These are phyloP conservation scores for Pachypanchax playfairii DNA, from an alignment of 2,113 vertebrate genomes.

Conservation along the genomic window DNA sequence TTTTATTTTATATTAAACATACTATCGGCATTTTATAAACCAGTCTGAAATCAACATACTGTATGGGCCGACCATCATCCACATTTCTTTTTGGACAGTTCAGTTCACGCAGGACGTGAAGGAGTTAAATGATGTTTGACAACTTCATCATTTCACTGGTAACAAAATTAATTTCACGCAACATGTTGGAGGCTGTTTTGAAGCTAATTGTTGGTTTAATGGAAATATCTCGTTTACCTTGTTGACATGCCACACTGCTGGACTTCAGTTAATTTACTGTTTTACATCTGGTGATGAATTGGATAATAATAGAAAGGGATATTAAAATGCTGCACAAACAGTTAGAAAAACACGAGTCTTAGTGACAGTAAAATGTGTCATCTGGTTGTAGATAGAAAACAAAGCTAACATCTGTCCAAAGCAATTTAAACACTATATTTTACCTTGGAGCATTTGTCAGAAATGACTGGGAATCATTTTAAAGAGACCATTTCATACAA, in stretches of 20 bases:
- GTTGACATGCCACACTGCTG: constrained; percentile 22
- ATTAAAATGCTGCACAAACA: constrained; percentile 15
- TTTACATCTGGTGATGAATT: constrained; percentile 59
- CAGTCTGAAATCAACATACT: no score
- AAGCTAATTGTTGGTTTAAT: constrained; percentile 47
- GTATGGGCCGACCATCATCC: background rate
- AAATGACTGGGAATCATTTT: background rate
- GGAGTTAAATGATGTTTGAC: constrained; percentile 59
- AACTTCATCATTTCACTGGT: constrained; percentile 49
- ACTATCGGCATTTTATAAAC: no score
- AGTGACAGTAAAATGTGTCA: constrained; percentile 24
- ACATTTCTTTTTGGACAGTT: constrained; percentile 36
- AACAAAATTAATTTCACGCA: constrained; percentile 53
- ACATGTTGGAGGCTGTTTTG: constrained; percentile 42
- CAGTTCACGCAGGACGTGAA: constrained; percentile 39
- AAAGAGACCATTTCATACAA: background rate
- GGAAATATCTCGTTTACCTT: constrained; percentile 41
- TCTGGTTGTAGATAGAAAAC: constrained; percentile 4
- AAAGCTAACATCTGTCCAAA: constrained; percentile 16
- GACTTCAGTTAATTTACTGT: constrained; percentile 55
- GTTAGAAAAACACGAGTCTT: constrained; percentile 19
- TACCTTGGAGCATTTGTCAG: background rate
- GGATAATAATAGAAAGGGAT: constrained; percentile 59
- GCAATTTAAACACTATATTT: background rate
- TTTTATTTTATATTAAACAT: no score